phyloP scores from a whole-genome alignment of 2,797 vertebrate species.

The Cacajao melanocephalus region DNA sequence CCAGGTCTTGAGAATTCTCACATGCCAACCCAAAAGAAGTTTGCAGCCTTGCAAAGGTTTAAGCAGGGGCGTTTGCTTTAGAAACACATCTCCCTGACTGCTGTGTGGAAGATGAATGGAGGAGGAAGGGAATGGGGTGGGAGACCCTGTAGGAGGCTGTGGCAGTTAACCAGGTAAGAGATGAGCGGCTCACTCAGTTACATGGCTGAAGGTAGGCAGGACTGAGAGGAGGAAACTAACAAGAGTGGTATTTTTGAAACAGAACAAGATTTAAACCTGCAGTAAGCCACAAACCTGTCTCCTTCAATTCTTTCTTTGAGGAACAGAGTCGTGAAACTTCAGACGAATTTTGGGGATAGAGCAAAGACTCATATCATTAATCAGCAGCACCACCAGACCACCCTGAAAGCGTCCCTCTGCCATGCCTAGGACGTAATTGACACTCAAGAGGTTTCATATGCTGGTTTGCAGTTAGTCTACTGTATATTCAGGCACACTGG shows the following conservation, averaged over 20 bases:
- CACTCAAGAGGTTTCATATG: background rate
- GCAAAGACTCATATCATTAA: background rate
- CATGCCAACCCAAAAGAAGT: background rate
- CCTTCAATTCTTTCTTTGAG: background rate
- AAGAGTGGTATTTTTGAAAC: background rate
- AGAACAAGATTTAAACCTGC: background rate
- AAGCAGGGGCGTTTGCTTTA: background rate
- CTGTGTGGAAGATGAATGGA: background rate
- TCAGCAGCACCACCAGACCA: background rate
- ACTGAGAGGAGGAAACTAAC: background rate
- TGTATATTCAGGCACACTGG: background rate
- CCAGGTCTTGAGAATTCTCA: background rate
- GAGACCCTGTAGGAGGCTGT: background rate
- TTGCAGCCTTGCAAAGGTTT: background rate
- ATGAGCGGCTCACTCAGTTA: background rate
- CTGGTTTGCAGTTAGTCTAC: background rate
- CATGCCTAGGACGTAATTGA: background rate
- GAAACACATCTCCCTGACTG: background rate
- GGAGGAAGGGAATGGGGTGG: background rate
- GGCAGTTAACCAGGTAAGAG: background rate
- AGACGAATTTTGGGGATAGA: background rate
- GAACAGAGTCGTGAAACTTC: background rate
- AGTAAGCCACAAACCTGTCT: background rate
- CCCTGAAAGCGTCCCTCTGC: fast-evolving
- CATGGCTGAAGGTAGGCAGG: background rate